Evolutionary conservation across 2,888 invertebrate species (phyloP), one percentile per base, ranked within the genome.

Genomic region (Deroplatys truncata): DNA sequence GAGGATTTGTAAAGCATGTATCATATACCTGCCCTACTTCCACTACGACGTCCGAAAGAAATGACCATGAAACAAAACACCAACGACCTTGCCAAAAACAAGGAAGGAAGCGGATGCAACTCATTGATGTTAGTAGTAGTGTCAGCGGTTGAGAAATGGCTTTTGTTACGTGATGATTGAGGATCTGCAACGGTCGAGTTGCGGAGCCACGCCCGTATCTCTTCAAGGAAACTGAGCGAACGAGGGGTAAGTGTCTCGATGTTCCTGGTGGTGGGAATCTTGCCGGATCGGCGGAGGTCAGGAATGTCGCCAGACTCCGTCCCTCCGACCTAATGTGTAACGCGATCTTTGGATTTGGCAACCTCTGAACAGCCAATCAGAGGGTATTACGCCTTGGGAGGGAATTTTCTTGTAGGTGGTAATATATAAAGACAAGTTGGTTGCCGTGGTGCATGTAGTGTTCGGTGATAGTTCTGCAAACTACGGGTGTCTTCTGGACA

Each of bases 321-420:
- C n/a, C 82, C 15, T 43, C 56, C 13, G 89, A 82, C 56, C 35
- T 82, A 84, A 82, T 85, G 56, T 72, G 89, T 85, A 89, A 89
- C 85, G 85, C 89, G 89, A 88, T 85, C 88, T 85, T 85, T 72
- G 20, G 35, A 85, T 85, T 89, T 89, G 89, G 89, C 89, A 89
- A 84, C 83, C 43, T 84, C 43, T 82, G 43, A 49, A 43, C 31
- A 29, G 35, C 89, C 89, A 85, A 85, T 85, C 82, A 85, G 85
- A 82, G 49, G 25, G 85, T 35, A 29, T 72, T 72, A 72, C 56
- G 56, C 15, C 56, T 72, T 72, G 56, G 56, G 56, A 72, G 56
- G 56, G 56, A 72, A 72, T 72, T 72, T 29, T 83, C 29, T 28
- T 10, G 87, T 82, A 43, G 83, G 87, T 82, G 87, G 82, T 72